Percentiles rank a stretch among this genome's conserved stretches.
These are phyloP conservation scores for Sericinus montela DNA, from an alignment of 2,888 invertebrate species.

Conservation along the genomic window DNA sequence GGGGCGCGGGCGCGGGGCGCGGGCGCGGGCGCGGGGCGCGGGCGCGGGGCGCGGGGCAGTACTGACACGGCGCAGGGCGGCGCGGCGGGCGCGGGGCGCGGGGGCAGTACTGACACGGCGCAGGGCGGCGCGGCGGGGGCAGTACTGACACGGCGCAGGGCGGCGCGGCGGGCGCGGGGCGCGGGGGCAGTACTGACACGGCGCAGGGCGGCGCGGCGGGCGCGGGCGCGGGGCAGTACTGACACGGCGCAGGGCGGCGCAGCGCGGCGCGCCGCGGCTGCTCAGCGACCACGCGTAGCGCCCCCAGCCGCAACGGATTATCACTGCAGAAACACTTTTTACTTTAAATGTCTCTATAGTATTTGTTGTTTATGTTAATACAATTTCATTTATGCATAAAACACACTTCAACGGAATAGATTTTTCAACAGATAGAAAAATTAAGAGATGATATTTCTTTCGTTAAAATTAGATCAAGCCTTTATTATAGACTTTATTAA, in stretches of 20 bases:
- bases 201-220: constrained; percentile 66
- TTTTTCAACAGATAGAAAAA: too few relatives aligned
- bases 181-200: constrained; percentile 74
- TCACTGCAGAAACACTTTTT: constrained; percentile 63
- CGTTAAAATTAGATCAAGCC: too few relatives aligned
- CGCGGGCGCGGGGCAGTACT: constrained; percentile 68
- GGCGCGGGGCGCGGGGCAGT: too few relatives aligned
- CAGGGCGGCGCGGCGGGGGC: constrained; percentile 81
- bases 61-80: constrained; percentile 84
- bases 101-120: constrained; percentile 64
- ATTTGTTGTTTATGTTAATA: too few relatives aligned
- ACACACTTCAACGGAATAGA: too few relatives aligned
- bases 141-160: constrained; percentile 88
- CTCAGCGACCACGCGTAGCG: constrained; percentile 97
- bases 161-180: constrained; percentile 71
- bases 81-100: constrained; percentile 68
- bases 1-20: too few relatives aligned
- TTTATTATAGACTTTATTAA: too few relatives aligned
- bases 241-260: constrained; percentile 81
- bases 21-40: too few relatives aligned
- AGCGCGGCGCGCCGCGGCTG: constrained; percentile 91
- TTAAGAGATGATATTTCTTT: too few relatives aligned
- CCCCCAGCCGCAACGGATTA: constrained; percentile 96
- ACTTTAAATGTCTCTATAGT: too few relatives aligned
- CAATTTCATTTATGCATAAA: too few relatives aligned